These are phyloP conservation scores for Agonopterix alstromeriana DNA, from an alignment of 2,888 invertebrate genomes.

Conservation along the genomic window DNA sequence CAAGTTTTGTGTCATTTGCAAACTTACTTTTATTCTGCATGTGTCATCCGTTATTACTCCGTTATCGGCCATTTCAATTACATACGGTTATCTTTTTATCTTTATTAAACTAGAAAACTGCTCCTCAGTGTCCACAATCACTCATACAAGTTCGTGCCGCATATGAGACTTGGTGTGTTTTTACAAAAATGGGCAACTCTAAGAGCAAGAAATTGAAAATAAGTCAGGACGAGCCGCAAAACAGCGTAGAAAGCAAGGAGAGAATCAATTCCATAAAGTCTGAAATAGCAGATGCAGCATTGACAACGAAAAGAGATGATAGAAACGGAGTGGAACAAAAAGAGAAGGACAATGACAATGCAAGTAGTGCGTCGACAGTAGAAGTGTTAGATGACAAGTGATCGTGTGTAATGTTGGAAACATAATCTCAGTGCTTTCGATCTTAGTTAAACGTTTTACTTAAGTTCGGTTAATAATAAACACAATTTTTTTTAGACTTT, in stretches of 20 bases:
- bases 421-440: background rate
- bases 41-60: slow-evolving; percentile 40
- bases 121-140: slow-evolving; percentile 6
- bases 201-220: slow-evolving; percentile 67
- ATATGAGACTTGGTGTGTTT: background rate
- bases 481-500: background rate
- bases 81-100: slow-evolving; percentile 12
- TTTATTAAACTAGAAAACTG: background rate
- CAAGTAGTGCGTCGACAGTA: slow-evolving; percentile 67
- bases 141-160: slow-evolving; percentile 8
- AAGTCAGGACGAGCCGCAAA: slow-evolving; percentile 37
- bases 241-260: slow-evolving; percentile 33
- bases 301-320: slow-evolving; percentile 13
- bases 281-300: slow-evolving; percentile 35
- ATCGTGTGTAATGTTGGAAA: background rate
- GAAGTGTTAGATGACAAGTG: slow-evolving; percentile 68
- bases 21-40: slow-evolving; percentile 45
- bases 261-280: slow-evolving; percentile 52
- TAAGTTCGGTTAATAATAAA: too few relatives aligned
- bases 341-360: slow-evolving; percentile 45
- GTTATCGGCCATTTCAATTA: slow-evolving; percentile 19
- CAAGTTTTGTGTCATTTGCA: slow-evolving; percentile 48
- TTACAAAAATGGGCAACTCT: slow-evolving; percentile 58
- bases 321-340: slow-evolving; percentile 30
- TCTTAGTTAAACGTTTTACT: too few relatives aligned